Evolutionary conservation across 2,113 vertebrate species (phyloP).

Genomic region (Callocephalon fimbriatum): DNA sequence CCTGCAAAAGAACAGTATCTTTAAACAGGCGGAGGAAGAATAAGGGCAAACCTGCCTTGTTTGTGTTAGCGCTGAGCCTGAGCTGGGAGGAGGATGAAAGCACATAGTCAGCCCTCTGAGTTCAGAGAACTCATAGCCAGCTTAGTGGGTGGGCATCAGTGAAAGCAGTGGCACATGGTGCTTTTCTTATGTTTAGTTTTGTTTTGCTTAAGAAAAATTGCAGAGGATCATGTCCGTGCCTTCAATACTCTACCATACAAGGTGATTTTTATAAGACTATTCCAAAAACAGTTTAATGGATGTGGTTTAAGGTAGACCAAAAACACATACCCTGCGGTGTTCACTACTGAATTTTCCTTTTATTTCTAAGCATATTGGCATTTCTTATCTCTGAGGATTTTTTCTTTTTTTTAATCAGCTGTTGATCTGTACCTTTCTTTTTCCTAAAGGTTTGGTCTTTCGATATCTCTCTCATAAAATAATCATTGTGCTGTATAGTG

Average conservation of each 20-base stretch:
- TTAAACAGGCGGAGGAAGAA: not conserved
- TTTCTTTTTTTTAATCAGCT: not conserved
- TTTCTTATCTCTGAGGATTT: not conserved
- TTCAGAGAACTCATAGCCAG: not conserved
- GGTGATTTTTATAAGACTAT: not conserved
- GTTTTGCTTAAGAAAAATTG: conserved; percentile 7
- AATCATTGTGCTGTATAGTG: not conserved
- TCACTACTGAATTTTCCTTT: not conserved
- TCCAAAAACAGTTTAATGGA: not conserved
- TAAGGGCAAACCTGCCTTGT: not conserved
- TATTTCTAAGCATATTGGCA: not conserved
- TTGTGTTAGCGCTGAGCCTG: conserved; percentile 1
- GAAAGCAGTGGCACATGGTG: not conserved
- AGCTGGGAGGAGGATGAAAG: not conserved
- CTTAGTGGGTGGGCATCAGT: conserved; percentile 32
- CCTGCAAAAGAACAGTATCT: not conserved
- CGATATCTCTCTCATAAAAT: not conserved
- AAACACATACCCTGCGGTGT: not conserved
- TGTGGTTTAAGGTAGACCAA: not conserved
- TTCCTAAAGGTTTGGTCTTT: not conserved
- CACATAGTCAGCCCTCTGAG: not conserved
- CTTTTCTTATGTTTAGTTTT: not conserved
- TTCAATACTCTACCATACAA: not conserved
- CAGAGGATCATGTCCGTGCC: not conserved
- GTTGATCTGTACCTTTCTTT: not conserved